Evolutionary conservation across 2,888 invertebrate species (phyloP).

Genomic region (Trisateles emortualis): DNA sequence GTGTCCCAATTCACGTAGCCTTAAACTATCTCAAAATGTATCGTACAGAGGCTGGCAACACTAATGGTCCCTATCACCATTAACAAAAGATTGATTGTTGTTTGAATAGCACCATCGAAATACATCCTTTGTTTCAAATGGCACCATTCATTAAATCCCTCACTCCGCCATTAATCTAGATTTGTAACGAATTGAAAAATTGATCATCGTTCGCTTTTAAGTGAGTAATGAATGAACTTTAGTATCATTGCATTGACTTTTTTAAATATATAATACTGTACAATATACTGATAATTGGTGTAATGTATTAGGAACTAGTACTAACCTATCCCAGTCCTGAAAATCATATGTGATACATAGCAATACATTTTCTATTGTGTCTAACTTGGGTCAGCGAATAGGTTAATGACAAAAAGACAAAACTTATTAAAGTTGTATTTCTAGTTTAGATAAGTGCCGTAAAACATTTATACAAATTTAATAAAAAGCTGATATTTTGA

Average conservation of each 20-base stretch:
- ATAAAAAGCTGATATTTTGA: no score
- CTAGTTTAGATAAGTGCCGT: no score
- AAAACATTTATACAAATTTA: no score
- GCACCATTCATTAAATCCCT: constrained; percentile 36
- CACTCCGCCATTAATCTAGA: constrained; percentile 44
- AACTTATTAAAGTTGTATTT: no score
- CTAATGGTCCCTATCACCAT: constrained; percentile 28
- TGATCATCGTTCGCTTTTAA: constrained; percentile 19
- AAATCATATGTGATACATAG: no score
- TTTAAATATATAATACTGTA: no score
- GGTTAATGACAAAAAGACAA: no score
- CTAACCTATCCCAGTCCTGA: no score
- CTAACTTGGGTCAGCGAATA: no score
- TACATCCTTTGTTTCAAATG: constrained; percentile 42
- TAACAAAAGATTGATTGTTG: constrained; percentile 44
- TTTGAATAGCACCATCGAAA: constrained; percentile 31
- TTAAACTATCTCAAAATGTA: not conserved
- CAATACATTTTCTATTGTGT: no score
- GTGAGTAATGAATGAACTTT: not conserved
- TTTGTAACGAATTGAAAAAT: constrained; percentile 44
- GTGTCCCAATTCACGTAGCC: not conserved
- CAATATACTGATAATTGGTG: no score
- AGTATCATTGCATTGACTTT: not conserved
- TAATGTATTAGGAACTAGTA: no score
- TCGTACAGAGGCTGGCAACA: not conserved